phyloP scores from a whole-genome alignment of 2,113 vertebrate genomes.

The Planiliza haematocheilus region DNA sequence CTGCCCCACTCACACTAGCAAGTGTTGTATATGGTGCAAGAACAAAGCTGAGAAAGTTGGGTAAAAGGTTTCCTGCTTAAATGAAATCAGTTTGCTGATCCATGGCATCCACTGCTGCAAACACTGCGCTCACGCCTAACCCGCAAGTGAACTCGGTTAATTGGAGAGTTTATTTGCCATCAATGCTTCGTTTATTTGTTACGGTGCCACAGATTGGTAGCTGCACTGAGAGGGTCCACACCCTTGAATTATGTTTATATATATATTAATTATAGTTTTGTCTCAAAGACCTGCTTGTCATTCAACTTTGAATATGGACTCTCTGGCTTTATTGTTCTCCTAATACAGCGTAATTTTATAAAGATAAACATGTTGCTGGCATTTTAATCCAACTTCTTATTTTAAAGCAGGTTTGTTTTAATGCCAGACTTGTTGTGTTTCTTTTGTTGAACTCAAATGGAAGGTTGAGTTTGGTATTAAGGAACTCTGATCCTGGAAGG shows the following conservation, averaged over 20 bases:
- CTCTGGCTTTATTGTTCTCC: constrained; percentile 53
- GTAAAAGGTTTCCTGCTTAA: background rate
- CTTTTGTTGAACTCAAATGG: constrained; percentile 32
- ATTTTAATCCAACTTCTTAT: constrained; percentile 51
- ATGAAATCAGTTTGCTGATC: background rate
- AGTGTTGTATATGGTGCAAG: background rate
- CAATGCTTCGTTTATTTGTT: constrained; percentile 49
- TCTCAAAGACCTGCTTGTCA: constrained; percentile 71
- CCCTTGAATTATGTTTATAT: constrained; percentile 70
- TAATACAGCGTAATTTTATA: constrained; percentile 56
- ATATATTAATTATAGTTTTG: too few relatives aligned
- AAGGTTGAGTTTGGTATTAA: constrained; percentile 46
- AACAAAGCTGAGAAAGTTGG: background rate
- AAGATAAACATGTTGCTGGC: constrained; percentile 33
- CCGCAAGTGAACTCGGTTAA: constrained; percentile 40
- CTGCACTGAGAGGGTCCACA: constrained; percentile 64
- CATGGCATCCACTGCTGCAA: constrained; percentile 25
- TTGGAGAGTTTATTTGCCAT: constrained; percentile 44
- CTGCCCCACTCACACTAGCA: constrained; percentile 5
- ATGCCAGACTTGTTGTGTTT: constrained; percentile 37
- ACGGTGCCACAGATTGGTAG: constrained; percentile 64
- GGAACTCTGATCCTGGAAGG: constrained; percentile 28
- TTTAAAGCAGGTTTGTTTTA: constrained; percentile 53
- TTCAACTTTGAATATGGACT: constrained; percentile 52
- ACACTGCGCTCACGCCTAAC: constrained; percentile 16